A percentile compares a stretch with the other conserved stretches of the same genome.
phyloP scores from a whole-genome alignment of 2,888 invertebrate species.

The Hirudinaria manillensis region DNA sequence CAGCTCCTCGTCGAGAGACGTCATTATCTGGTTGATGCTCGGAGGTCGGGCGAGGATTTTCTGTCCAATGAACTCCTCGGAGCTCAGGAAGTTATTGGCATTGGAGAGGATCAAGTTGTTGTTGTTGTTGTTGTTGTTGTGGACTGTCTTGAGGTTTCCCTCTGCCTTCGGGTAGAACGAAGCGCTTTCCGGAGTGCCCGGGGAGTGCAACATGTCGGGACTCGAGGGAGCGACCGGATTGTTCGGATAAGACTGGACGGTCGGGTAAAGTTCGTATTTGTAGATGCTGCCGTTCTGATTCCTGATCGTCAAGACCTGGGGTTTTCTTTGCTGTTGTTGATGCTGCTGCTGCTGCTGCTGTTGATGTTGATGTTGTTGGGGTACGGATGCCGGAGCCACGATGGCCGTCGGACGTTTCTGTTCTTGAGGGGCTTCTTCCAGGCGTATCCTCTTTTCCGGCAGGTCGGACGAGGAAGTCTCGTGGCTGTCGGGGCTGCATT shows the following conservation, averaged over 20 bases:
- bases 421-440: background rate
- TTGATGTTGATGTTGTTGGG: background rate
- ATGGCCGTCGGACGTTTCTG: background rate
- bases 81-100: background rate
- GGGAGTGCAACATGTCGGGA: slow-evolving; percentile 66
- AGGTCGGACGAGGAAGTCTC: background rate
- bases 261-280: too few relatives aligned
- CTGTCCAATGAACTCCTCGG: too few relatives aligned
- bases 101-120: background rate
- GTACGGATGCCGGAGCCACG: background rate
- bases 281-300: background rate
- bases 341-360: background rate
- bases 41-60: too few relatives aligned
- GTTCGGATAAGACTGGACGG: slow-evolving; percentile 54
- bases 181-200: slow-evolving; percentile 80
- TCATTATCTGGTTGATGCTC: too few relatives aligned
- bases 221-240: slow-evolving; percentile 66
- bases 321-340: background rate
- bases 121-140: slow-evolving; percentile 17
- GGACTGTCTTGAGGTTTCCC: background rate
- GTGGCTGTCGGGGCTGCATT: background rate
- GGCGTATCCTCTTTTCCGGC: background rate
- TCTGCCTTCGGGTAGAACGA: slow-evolving; percentile 56
- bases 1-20: too few relatives aligned
- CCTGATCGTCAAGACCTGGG: background rate